A percentile compares a stretch with the other conserved stretches of the same genome.
These are phyloP conservation scores for Oreochromis spilurus DNA, from an alignment of 2,113 vertebrate species.

Conservation along the genomic window DNA sequence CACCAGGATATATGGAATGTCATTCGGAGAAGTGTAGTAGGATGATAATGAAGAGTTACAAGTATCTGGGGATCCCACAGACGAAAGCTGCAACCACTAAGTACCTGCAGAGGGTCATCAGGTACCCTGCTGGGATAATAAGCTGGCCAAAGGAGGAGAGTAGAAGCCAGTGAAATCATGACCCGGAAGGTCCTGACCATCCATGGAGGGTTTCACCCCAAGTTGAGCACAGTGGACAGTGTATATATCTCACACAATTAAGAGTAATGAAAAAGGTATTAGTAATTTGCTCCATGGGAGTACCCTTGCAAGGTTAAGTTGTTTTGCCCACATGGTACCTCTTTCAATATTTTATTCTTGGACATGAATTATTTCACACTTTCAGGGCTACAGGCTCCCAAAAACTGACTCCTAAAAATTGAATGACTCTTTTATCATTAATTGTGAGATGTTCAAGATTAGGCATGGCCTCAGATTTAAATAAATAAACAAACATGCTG, in stretches of 20 bases:
- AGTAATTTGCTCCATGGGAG: background rate
- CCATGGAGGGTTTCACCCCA: background rate
- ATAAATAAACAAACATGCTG: background rate
- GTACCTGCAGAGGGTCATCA: background rate
- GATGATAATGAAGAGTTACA: background rate
- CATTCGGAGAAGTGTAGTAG: background rate
- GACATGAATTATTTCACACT: background rate
- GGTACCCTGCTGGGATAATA: background rate
- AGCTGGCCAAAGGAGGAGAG: background rate
- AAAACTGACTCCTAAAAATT: background rate
- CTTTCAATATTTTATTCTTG: background rate
- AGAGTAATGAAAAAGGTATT: background rate
- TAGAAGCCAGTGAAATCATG: background rate
- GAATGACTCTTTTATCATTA: background rate
- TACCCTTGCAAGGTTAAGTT: background rate
- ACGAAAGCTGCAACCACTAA: background rate
- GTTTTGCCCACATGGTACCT: background rate
- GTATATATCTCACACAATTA: background rate
- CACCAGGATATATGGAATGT: background rate
- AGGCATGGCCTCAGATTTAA: background rate
- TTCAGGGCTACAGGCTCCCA: background rate
- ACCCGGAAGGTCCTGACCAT: background rate
- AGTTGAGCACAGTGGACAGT: background rate
- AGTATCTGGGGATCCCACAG: background rate
- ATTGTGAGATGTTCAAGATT: background rate